Percentiles rank a stretch among this genome's conserved stretches.
phyloP scores from a whole-genome alignment of 1,140 invertebrate genomes.

The Drosophila nigromelanica region DNA sequence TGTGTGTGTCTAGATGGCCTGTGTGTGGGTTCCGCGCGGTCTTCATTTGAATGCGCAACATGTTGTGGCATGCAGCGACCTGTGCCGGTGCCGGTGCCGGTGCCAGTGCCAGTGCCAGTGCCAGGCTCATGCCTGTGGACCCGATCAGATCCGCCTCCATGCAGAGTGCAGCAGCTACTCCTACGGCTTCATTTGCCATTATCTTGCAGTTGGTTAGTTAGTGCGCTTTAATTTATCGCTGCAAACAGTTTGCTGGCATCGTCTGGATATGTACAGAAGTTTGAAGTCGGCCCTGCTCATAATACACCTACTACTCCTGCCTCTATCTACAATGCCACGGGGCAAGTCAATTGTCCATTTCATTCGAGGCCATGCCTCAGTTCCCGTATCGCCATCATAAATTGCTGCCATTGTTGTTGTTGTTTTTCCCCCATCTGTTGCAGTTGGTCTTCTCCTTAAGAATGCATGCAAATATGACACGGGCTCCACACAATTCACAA shows the following conservation, averaged over 20 bases:
- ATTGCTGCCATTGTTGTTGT: conserved; percentile 38
- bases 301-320: conserved; percentile 32
- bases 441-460: not conserved
- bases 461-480: conserved; percentile 67
- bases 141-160: conserved; percentile 28
- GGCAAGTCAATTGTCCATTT: conserved; percentile 76
- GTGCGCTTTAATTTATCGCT: conserved; percentile 72
- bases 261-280: conserved; percentile 19
- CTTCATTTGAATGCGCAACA: conserved; percentile 67
- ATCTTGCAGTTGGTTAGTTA: conserved; percentile 71
- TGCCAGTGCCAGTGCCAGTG: no score
- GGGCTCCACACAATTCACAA: not conserved
- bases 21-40: conserved; percentile 24
- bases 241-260: conserved; percentile 48
- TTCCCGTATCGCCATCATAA: conserved; percentile 56
- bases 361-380: conserved; percentile 11
- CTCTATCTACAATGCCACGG: conserved; percentile 62
- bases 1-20: no score
- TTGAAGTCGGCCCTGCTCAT: not conserved
- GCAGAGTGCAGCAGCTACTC: conserved; percentile 43
- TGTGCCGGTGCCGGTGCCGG: no score
- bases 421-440: not conserved
- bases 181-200: conserved; percentile 81
- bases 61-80: conserved; percentile 29
- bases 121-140: no score